Percentiles rank a stretch among this genome's conserved stretches.
phyloP scores from a whole-genome alignment of 2,113 vertebrate genomes.

The Solea senegalensis region DNA sequence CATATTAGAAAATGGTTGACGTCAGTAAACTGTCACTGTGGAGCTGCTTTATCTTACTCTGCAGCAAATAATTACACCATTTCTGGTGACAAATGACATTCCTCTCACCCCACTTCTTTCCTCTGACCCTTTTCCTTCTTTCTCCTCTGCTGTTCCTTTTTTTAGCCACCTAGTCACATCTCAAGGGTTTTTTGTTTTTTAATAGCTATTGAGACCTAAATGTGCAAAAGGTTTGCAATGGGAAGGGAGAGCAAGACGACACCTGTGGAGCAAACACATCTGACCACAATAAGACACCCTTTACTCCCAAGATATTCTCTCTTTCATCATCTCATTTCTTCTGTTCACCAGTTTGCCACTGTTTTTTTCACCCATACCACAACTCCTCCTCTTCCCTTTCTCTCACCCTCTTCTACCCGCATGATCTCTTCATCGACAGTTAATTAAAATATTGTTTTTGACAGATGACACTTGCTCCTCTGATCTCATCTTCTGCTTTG shows the following conservation, averaged over 20 bases:
- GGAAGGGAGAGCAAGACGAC: neutral
- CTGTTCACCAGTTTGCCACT: no score
- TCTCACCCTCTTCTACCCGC: neutral
- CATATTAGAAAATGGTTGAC: conserved; percentile 18
- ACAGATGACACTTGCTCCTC: conserved; percentile 46
- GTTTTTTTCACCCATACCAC: neutral
- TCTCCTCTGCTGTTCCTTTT: neutral
- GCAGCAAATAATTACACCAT: conserved; percentile 42
- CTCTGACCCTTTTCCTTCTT: neutral
- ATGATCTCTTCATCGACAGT: conserved; percentile 26
- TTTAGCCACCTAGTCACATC: neutral
- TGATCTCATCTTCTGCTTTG: conserved; percentile 4
- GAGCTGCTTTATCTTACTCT: conserved; percentile 21
- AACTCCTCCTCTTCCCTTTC: neutral
- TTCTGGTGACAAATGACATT: conserved; percentile 33
- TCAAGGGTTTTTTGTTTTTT: neutral
- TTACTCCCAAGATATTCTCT: neutral
- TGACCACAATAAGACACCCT: conserved; percentile 1
- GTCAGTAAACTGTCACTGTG: conserved; percentile 30
- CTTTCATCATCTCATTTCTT: no score
- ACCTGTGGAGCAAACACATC: neutral
- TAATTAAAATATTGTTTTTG: conserved; percentile 34
- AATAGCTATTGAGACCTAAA: conserved; percentile 9
- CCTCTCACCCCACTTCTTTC: conserved; percentile 4
- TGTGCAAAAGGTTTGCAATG: neutral